phyloP scores from a whole-genome alignment of 2,888 invertebrate genomes.

The Acronicta alni region DNA sequence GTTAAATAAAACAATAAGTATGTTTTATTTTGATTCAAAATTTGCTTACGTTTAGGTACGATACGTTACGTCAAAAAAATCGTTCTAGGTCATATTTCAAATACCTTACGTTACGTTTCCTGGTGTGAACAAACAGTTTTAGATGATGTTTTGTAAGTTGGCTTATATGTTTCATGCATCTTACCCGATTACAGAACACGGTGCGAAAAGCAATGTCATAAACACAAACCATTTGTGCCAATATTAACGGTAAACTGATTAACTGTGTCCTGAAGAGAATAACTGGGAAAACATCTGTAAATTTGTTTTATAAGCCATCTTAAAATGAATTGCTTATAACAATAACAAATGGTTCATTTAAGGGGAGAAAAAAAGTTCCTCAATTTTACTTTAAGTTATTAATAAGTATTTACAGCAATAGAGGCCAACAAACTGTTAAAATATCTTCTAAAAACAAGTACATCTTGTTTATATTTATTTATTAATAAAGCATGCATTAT shows the following conservation, averaged over 20 bases:
- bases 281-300: background rate
- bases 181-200: background rate
- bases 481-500: constrained; percentile 25
- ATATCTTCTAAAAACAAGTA: background rate
- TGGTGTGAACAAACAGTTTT: constrained; percentile 1
- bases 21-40: too few relatives aligned
- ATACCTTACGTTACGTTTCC: background rate
- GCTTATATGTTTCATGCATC: constrained; percentile 1
- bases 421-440: background rate
- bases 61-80: too few relatives aligned
- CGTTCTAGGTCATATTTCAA: background rate
- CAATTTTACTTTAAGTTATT: background rate
- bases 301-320: background rate
- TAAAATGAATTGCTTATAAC: background rate
- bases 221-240: background rate
- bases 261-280: background rate
- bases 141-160: background rate
- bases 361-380: too few relatives aligned
- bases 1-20: too few relatives aligned
- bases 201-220: constrained; percentile 7
- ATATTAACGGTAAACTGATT: background rate
- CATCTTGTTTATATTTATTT: constrained; percentile 3
- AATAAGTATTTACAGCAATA: constrained; percentile 11
- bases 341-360: too few relatives aligned
- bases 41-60: too few relatives aligned